Evolutionary conservation across 2,888 invertebrate genomes (phyloP).

Genomic region (Ariolimax columbianus): DNA sequence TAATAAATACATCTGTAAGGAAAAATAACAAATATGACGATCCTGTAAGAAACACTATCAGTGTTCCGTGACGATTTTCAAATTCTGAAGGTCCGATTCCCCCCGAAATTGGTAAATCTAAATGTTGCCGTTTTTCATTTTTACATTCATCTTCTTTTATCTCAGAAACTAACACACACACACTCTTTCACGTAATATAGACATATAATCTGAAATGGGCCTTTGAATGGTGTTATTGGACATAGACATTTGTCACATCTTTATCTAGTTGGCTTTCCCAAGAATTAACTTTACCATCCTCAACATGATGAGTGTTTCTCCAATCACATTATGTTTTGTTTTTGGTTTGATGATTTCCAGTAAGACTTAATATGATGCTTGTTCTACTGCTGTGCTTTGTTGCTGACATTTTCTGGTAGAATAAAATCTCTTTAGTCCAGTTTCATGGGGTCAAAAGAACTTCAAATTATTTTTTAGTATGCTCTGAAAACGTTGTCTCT

Average conservation of each 20-base stretch:
- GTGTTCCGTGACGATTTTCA: no score
- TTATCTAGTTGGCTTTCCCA: neutral
- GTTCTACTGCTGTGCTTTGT: neutral
- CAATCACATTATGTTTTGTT: neutral
- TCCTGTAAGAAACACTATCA: no score
- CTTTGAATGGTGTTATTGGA: neutral
- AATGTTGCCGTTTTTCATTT: no score
- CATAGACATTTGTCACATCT: neutral
- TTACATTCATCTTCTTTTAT: no score
- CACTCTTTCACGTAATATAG: no score
- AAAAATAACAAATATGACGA: no score
- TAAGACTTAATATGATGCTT: neutral
- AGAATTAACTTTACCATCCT: neutral
- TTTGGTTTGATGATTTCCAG: neutral
- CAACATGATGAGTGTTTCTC: neutral
- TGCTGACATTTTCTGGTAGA: neutral
- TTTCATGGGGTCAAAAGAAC: neutral
- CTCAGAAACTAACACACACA: no score
- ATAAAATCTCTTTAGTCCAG: neutral
- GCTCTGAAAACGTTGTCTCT: neutral
- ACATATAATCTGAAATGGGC: neutral
- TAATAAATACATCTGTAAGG: no score
- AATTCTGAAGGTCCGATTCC: no score
- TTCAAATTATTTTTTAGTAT: neutral
- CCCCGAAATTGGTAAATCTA: no score